Conservation (phyloP, 2,888 invertebrate species). For the Hirudinaria manillensis region DNA sequence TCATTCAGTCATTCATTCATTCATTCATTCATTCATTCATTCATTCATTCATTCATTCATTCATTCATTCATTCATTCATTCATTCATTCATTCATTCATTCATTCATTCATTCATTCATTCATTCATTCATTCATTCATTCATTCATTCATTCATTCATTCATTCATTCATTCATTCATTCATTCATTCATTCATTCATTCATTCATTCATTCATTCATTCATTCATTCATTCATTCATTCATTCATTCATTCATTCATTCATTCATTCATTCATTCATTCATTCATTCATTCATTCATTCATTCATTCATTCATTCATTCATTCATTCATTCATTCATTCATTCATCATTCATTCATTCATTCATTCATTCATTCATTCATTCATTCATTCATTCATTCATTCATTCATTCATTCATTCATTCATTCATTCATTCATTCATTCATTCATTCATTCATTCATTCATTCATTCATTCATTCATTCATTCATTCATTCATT, state of each 20-base stretch:
- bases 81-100: constrained; percentile 21
- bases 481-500: neutral
- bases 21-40: constrained; percentile 21
- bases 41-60: constrained; percentile 22
- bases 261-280: constrained; percentile 28
- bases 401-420: constrained; percentile 7
- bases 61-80: constrained; percentile 20
- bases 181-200: constrained; percentile 28
- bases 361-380: constrained; percentile 24
- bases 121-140: constrained; percentile 26
- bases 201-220: constrained; percentile 25
- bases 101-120: constrained; percentile 18
- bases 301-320: constrained; percentile 25
- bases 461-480: neutral
- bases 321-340: constrained; percentile 28
- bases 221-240: constrained; percentile 27
- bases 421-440: constrained; percentile 1
- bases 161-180: constrained; percentile 30
- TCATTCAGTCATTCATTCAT: constrained; percentile 18
- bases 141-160: constrained; percentile 24
- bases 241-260: constrained; percentile 28
- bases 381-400: constrained; percentile 7
- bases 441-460: neutral
- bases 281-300: constrained; percentile 29
- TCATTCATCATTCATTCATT: constrained; percentile 27